Conservation (phyloP, 2,888 invertebrate genomes). For the Odiellus spinosus region DNA sequence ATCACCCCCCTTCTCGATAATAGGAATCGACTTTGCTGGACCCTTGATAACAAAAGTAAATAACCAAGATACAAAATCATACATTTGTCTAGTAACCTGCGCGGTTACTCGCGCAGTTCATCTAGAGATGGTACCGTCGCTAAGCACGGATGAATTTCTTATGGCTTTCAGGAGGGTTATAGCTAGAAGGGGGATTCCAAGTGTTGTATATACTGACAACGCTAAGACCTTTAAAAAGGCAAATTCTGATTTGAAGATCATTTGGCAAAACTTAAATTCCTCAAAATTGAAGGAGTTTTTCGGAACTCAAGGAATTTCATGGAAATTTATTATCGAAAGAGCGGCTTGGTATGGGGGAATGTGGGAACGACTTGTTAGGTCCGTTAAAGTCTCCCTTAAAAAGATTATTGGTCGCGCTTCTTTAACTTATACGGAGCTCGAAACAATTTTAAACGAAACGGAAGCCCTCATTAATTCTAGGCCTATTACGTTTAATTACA, state of each 20-base stretch:
- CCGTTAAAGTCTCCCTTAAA: constrained; percentile 27
- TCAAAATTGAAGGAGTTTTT: constrained; percentile 1
- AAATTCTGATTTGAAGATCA: constrained; percentile 23
- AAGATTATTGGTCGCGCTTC: constrained; percentile 25
- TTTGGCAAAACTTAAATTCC: constrained; percentile 6
- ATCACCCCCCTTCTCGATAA: neutral
- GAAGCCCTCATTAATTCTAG: constrained; percentile 25
- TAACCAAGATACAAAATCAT: neutral
- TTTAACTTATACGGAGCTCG: constrained; percentile 28
- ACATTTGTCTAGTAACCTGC: constrained; percentile 2
- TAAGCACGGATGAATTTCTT: constrained; percentile 24
- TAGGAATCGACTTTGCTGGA: constrained; percentile 3
- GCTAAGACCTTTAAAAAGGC: constrained; percentile 29
- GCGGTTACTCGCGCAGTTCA: constrained; percentile 24
- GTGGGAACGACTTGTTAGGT: constrained; percentile 30
- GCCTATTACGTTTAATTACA: constrained; percentile 24
- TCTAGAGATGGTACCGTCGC: constrained; percentile 25
- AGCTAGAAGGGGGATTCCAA: constrained; percentile 24
- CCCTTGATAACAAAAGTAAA: constrained; percentile 13
- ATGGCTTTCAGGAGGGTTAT: constrained; percentile 25
- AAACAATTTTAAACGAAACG: constrained; percentile 23
- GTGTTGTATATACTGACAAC: constrained; percentile 27
- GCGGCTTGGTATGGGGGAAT: constrained; percentile 32
- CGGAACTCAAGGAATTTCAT: constrained; percentile 16
- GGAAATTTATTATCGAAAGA: constrained; percentile 28